These are phyloP conservation scores for Hippoglossus hippoglossus DNA, from an alignment of 2,797 vertebrate species.

Conservation along the genomic window DNA sequence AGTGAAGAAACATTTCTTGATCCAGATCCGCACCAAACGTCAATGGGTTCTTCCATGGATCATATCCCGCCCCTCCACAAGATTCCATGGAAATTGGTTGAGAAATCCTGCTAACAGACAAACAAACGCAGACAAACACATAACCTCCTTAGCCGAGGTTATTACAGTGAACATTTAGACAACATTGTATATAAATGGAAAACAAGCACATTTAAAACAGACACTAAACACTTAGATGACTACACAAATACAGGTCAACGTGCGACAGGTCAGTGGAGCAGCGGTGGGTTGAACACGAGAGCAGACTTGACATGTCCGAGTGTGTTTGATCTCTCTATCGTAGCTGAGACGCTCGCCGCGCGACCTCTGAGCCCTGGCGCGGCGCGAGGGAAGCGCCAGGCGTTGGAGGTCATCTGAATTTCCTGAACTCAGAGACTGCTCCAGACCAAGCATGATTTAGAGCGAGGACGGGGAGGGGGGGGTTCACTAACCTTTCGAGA, in stretches of 20 bases:
- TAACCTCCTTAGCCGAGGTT: no score
- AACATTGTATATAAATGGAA: not conserved
- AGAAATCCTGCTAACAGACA: no score
- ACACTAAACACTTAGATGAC: constrained; percentile 1
- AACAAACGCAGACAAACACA: no score
- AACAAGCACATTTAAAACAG: not conserved
- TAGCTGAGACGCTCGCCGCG: constrained; percentile 66
- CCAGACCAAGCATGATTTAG: constrained; percentile 32
- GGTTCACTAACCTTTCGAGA: constrained; percentile 19
- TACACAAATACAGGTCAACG: constrained; percentile 17
- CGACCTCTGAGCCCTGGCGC: constrained; percentile 65
- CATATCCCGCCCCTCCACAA: no score
- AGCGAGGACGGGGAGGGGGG: constrained; percentile 24
- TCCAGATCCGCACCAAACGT: no score
- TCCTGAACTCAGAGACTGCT: constrained; percentile 61
- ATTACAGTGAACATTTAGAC: no score
- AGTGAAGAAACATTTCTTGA: no score
- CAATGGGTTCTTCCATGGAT: no score
- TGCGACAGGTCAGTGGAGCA: not conserved
- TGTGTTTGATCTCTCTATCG: constrained; percentile 77
- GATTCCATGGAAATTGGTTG: no score
- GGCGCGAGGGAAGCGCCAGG: constrained; percentile 62
- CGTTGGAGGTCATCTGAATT: constrained; percentile 71
- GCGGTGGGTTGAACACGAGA: constrained; percentile 49
- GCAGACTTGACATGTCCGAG: constrained; percentile 56